phyloP scores from a whole-genome alignment of 2,888 invertebrate species.

The Agrotis segetum region DNA sequence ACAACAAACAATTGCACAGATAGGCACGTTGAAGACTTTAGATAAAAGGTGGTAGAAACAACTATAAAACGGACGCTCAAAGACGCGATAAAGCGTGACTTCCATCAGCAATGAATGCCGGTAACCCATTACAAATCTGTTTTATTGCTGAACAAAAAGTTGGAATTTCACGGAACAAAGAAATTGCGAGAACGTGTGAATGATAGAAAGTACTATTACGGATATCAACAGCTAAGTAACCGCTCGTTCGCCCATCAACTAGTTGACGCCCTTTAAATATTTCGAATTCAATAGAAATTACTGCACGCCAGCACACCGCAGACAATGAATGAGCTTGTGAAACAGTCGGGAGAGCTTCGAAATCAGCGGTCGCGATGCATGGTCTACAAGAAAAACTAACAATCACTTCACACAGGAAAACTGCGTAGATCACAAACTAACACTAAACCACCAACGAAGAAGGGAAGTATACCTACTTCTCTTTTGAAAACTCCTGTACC shows the following conservation, averaged over 20 bases:
- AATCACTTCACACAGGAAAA: conserved; percentile 38
- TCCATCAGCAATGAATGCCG: conserved; percentile 61
- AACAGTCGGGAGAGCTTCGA: conserved; percentile 52
- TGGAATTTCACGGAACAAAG: conserved; percentile 71
- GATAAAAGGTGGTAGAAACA: conserved; percentile 42
- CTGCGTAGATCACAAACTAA: conserved; percentile 28
- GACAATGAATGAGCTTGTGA: conserved; percentile 66
- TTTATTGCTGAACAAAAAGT: conserved; percentile 66
- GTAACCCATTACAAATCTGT: conserved; percentile 68
- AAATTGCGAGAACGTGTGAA: conserved; percentile 73
- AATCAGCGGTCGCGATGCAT: conserved; percentile 41
- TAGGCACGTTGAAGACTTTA: conserved; percentile 12
- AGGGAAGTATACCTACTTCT: conserved; percentile 38
- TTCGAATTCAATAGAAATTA: conserved; percentile 75
- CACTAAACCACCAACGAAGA: conserved; percentile 36
- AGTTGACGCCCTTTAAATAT: conserved; percentile 82
- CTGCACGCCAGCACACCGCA: conserved; percentile 60
- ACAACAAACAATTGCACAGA: conserved; percentile 33
- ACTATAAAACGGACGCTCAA: conserved; percentile 54
- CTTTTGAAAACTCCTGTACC: conserved; percentile 41
- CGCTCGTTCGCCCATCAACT: conserved; percentile 72
- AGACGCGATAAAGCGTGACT: conserved; percentile 65
- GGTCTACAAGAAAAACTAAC: conserved; percentile 19
- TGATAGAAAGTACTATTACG: conserved; percentile 71
- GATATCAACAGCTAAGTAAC: conserved; percentile 71